Percentiles rank a stretch among this genome's conserved stretches.
phyloP scores from a whole-genome alignment of 2,888 invertebrate genomes.

The Exocentrus adspersus region DNA sequence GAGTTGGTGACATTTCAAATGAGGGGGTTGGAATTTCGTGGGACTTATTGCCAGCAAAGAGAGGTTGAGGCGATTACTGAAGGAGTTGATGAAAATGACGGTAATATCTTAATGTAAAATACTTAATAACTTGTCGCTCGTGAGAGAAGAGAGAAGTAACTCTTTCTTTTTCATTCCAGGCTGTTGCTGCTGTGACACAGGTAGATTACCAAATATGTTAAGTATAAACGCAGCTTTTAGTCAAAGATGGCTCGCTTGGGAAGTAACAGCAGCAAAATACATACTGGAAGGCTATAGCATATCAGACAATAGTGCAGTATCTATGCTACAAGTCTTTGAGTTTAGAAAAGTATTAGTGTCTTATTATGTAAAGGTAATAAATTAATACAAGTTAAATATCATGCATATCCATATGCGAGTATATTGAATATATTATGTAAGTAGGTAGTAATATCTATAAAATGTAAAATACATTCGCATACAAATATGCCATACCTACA shows the following conservation, averaged over 20 bases:
- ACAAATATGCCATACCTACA: too few species aligned
- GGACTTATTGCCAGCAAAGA: constrained; percentile 98
- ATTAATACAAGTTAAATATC: too few species aligned
- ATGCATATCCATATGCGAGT: too few species aligned
- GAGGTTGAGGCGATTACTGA: constrained; percentile 99
- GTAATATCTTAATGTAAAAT: too few species aligned
- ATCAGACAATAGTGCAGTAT: constrained; percentile 95
- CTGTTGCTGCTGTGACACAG: constrained; percentile 92
- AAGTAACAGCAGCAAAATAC: constrained; percentile 95
- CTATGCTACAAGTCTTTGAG: constrained; percentile 98
- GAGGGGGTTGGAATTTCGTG: constrained; percentile 95
- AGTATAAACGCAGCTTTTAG: constrained; percentile 98
- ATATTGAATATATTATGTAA: too few species aligned
- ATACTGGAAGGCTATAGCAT: constrained; percentile 99
- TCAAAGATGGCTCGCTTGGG: constrained; percentile 98
- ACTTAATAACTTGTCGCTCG: background rate
- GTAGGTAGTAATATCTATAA: too few species aligned
- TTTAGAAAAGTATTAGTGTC: constrained; percentile 96
- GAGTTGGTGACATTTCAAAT: constrained; percentile 98
- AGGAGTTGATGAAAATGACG: constrained; percentile 95
- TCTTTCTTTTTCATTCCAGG: too few species aligned
- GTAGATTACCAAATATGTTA: constrained; percentile 86
- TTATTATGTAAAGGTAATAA: constrained; percentile 94
- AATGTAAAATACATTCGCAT: too few species aligned
- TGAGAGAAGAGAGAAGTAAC: too few species aligned